Percentiles rank a stretch among this genome's conserved stretches.
Conservation (phyloP, 2,797 vertebrate species). For the Amazona finschi region DNA sequence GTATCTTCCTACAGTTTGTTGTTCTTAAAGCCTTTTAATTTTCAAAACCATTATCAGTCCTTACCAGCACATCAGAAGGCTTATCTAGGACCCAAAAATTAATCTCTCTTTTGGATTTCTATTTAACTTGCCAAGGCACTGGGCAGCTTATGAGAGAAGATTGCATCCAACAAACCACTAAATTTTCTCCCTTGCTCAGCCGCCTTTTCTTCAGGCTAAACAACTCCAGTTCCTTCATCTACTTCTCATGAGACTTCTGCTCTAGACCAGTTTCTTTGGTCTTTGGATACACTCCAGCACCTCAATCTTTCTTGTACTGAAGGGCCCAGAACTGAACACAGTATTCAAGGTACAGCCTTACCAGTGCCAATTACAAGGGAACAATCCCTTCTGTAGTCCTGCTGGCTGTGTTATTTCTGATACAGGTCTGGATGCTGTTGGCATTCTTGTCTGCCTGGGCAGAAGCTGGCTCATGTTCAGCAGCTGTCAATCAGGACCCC, state of each 20-base stretch:
- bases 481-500: fast-evolving
- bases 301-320: neutral
- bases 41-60: neutral
- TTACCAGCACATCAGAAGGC: neutral
- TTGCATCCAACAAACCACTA: neutral
- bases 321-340: neutral
- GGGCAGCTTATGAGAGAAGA: neutral
- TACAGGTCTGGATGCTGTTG: fast-evolving
- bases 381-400: fast-evolving
- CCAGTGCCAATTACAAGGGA: fast-evolving
- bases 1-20: neutral
- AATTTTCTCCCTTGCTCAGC: neutral
- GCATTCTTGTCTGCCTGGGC: neutral
- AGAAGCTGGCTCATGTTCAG: neutral
- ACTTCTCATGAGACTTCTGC: neutral
- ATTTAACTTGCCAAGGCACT: neutral
- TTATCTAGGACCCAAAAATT: neutral
- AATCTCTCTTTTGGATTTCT: neutral
- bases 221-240: neutral
- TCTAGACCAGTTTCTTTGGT: neutral
- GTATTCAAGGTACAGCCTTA: fast-evolving
- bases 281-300: neutral
- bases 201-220: neutral
- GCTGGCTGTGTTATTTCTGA: neutral
- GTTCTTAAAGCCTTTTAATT: neutral